Evolutionary conservation across 2,888 invertebrate species (phyloP), one percentile per base, ranked within the genome.

Genomic region (Andrena haemorrhoa): DNA sequence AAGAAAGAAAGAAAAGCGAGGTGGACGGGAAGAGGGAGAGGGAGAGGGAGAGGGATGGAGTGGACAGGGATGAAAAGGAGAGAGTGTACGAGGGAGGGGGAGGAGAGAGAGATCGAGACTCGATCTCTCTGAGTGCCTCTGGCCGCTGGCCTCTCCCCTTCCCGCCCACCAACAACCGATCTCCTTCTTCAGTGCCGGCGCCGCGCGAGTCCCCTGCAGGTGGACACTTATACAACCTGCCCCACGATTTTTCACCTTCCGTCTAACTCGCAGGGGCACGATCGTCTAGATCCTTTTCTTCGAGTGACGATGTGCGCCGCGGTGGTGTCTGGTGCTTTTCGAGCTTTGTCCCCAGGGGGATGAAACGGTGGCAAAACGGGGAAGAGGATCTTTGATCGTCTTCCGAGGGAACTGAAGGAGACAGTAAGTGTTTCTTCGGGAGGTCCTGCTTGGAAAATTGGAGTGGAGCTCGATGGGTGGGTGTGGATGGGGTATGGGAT

Each of bases 61-160:
- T 63, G 56, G 75, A 60, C 31, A 60, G 31, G 53, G 63, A 76
- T 75, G 49, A 23, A 60, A 58, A 23, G 51, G 49, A 60, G 66
- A 47, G 53, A 58, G 71, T 68, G 60, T 23, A 61, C 10, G 69
- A n/a, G 71, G 65, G 66, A 49, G 66, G 51, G 12, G 75, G 58
- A 47, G 69, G 41, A 76, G 75, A 87, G 70, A 84, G 69, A 86
- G 87, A 89, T 84, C 84, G 84, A 88, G 90, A 86, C 88, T 87
- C 89, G 91, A 91, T 91, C 91, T 89, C 84, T 83, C 86, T 76
- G 89, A 91, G 90, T 91, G 92, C 92, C 93, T 90, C 92, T 91
- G 92, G 93, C 93, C 90, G 87, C 89, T 88, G 90, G 90, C 89
- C 88, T 88, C 88, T 84, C 84, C 88, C 80, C 84, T 79, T 70